Percentiles rank a stretch among this genome's conserved stretches.
phyloP scores from a whole-genome alignment of 2,113 vertebrate species.

The Athene noctua region DNA sequence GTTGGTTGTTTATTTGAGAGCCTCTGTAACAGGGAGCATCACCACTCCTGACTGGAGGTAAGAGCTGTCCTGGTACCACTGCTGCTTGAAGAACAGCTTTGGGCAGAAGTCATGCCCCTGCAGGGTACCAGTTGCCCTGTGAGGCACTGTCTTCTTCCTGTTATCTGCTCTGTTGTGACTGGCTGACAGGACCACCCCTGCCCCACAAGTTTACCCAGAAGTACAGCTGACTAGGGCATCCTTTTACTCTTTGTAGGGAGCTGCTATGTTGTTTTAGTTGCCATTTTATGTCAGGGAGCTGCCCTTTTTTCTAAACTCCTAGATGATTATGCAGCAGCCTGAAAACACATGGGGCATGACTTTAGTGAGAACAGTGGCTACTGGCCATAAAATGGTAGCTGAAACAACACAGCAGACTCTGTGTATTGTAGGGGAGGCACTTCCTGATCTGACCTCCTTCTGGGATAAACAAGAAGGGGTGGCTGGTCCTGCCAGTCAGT shows the following conservation, averaged over 20 bases:
- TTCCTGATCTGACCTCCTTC: background rate
- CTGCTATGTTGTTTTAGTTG: background rate
- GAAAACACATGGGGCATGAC: background rate
- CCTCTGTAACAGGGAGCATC: no score
- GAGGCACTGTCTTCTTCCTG: fast-evolving
- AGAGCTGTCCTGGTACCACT: no score
- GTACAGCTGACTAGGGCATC: background rate
- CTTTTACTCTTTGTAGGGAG: background rate
- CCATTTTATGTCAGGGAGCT: background rate
- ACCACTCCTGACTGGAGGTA: fast-evolving
- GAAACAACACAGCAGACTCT: background rate
- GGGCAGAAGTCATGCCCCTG: background rate
- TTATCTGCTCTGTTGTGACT: background rate
- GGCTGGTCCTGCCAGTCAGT: background rate
- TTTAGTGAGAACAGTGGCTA: background rate
- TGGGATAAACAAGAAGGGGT: background rate
- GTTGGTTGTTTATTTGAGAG: no score
- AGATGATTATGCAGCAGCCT: background rate
- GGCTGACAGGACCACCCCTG: no score
- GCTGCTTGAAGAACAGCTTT: fast-evolving
- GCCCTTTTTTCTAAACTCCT: background rate
- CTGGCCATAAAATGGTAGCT: background rate
- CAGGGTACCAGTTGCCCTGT: fast-evolving
- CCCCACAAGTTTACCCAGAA: no score
- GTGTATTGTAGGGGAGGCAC: no score